Conservation (phyloP, 2,888 invertebrate species). For the Microctonus hyperodae region DNA sequence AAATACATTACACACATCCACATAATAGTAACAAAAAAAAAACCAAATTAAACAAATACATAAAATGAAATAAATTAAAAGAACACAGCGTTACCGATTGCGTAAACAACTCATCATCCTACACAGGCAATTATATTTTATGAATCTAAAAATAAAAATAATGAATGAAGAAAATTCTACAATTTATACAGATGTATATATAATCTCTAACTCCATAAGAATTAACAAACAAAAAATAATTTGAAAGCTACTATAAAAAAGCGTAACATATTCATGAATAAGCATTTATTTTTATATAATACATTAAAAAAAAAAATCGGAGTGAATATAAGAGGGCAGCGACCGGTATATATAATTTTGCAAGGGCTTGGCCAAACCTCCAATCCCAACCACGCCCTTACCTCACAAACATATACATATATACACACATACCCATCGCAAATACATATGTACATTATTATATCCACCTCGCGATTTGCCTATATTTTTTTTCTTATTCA, state of each 20-base stretch:
- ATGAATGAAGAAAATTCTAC: too few species aligned
- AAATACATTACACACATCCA: neutral
- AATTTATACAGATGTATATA: neutral
- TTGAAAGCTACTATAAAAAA: neutral
- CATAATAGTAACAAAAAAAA: neutral
- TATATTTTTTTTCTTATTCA: too few species aligned
- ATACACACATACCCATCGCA: neutral
- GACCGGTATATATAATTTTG: constrained; percentile 32
- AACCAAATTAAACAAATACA: too few species aligned
- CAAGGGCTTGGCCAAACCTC: constrained; percentile 25
- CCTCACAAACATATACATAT: neutral
- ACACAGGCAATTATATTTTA: neutral
- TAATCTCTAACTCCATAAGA: neutral
- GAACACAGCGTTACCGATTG: neutral
- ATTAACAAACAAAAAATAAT: neutral
- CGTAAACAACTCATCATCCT: neutral
- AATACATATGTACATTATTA: neutral
- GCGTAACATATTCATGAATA: neutral
- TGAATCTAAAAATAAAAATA: neutral
- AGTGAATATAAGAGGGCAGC: constrained; percentile 15
- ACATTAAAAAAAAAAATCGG: too few species aligned
- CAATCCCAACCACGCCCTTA: constrained; percentile 17
- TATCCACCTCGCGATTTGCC: neutral
- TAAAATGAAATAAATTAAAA: neutral
- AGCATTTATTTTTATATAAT: too few species aligned